Conservation (phyloP, 2,888 invertebrate genomes). For the Cataglyphis livida region DNA sequence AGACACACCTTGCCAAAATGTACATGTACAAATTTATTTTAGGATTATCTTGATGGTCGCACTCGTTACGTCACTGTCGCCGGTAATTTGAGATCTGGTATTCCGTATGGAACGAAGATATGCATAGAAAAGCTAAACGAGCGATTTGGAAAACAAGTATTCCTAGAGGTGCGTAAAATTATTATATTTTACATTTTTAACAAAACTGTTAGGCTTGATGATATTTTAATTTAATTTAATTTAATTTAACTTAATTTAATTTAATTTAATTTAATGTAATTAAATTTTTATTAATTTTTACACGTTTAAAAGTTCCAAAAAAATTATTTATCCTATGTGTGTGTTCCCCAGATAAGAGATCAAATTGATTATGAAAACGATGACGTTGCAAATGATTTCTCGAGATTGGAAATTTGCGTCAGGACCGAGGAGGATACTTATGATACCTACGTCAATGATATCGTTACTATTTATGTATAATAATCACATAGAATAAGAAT, state of each 20-base stretch:
- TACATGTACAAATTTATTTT: conserved; percentile 51
- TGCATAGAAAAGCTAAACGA: conserved; percentile 87
- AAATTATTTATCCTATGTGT: background rate
- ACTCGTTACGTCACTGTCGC: conserved; percentile 86
- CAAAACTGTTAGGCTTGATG: background rate
- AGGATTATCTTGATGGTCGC: conserved; percentile 87
- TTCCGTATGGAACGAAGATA: conserved; percentile 85
- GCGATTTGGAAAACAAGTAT: conserved; percentile 86
- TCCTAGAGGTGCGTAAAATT: conserved; percentile 82
- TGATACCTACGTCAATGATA: conserved; percentile 86
- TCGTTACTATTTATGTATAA: conserved; percentile 82
- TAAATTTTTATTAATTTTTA: background rate
- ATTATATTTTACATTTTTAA: background rate
- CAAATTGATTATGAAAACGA: conserved; percentile 77
- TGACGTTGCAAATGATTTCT: conserved; percentile 70
- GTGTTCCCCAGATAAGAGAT: conserved; percentile 83
- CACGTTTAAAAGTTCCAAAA: background rate
- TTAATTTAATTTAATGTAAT: background rate
- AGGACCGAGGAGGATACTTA: conserved; percentile 87
- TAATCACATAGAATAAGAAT: background rate
- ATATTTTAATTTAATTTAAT: background rate
- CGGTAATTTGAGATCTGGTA: conserved; percentile 84
- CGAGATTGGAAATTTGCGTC: conserved; percentile 86
- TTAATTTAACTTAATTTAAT: background rate
- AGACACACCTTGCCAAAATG: background rate